phyloP scores from a whole-genome alignment of 2,797 vertebrate species.

The Cossypha polioptera region DNA sequence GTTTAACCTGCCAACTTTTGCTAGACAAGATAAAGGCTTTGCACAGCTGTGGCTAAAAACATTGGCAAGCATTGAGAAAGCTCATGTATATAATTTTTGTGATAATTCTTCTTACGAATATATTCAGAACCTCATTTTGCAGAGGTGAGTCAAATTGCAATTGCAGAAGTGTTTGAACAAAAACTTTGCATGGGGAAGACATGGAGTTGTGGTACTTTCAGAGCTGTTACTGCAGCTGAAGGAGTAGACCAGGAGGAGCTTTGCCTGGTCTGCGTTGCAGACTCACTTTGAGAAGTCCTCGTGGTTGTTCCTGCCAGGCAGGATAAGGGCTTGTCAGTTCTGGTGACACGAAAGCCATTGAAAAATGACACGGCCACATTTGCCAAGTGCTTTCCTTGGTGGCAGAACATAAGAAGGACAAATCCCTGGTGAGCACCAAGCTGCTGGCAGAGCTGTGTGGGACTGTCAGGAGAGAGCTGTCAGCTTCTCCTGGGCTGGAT shows the following conservation, averaged over 20 bases:
- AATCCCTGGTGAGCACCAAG: rapidly evolving
- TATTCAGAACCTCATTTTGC: background rate
- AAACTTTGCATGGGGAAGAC: background rate
- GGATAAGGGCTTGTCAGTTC: background rate
- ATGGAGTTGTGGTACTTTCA: rapidly evolving
- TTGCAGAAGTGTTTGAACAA: background rate
- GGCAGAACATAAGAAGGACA: background rate
- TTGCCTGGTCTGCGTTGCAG: background rate
- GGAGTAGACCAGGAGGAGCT: background rate
- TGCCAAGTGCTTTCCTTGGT: background rate
- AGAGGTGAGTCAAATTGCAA: background rate
- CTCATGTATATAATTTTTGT: background rate
- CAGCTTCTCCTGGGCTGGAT: background rate
- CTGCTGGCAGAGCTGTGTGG: background rate
- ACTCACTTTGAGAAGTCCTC: background rate
- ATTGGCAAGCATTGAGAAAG: background rate
- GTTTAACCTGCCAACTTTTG: background rate
- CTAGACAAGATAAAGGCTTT: background rate
- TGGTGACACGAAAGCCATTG: background rate
- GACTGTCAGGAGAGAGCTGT: background rate
- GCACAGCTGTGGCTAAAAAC: background rate
- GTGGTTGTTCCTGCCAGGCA: background rate
- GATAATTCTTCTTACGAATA: background rate
- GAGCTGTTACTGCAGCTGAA: background rate
- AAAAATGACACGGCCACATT: background rate